These are phyloP conservation scores for Geococcyx californianus DNA, from an alignment of 2,113 vertebrate genomes.

Conservation along the genomic window DNA sequence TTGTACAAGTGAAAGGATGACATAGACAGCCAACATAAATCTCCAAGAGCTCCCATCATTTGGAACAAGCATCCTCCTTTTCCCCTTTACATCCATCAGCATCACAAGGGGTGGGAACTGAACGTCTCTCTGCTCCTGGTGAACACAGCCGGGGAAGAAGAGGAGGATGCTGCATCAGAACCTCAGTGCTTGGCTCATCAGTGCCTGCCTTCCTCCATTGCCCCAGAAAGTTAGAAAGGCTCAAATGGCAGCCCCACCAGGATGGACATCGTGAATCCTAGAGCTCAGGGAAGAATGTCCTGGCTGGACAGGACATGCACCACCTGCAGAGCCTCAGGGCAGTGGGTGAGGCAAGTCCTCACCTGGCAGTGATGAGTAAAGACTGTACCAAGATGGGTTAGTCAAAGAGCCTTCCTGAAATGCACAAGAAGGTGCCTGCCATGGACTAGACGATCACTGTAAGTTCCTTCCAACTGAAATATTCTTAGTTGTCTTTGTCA, in stretches of 20 bases:
- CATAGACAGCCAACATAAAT: neutral
- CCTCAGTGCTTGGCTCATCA: too few relatives aligned
- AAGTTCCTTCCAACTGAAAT: neutral
- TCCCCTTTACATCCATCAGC: neutral
- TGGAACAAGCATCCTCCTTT: neutral
- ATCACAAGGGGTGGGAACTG: neutral
- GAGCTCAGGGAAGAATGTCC: neutral
- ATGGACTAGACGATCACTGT: neutral
- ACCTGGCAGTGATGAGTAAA: neutral
- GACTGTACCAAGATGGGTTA: accelerated
- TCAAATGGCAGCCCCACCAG: neutral
- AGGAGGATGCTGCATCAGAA: neutral
- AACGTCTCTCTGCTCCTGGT: neutral
- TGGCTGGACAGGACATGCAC: neutral
- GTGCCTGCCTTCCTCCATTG: neutral
- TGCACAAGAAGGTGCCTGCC: neutral
- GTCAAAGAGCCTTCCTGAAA: neutral
- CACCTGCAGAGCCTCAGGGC: neutral
- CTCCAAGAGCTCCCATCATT: neutral
- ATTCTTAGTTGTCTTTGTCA: neutral
- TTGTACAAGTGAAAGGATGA: neutral
- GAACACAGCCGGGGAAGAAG: neutral
- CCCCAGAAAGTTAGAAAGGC: neutral
- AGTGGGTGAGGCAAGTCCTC: neutral
- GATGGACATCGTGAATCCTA: neutral